Evolutionary conservation across 92 coral and sea anemone genomes (phyloP), one percentile per base, ranked within the genome.

Genomic region (Scolanthus callimorphus): DNA sequence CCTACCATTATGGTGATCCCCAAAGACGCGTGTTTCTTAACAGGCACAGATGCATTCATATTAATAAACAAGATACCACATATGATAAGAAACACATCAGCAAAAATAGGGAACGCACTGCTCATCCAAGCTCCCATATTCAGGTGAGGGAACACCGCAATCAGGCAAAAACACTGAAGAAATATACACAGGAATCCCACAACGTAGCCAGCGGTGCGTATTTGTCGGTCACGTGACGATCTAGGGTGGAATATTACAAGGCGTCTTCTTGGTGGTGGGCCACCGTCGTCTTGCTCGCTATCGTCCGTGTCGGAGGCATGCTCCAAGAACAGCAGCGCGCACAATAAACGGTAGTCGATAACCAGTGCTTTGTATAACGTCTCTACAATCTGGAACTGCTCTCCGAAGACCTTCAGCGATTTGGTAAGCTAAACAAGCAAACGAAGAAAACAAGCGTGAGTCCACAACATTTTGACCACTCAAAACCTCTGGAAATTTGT

Each of bases 331-430:
- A 81, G 58, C 17, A 81, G 62, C 1, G 77, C 57, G 34, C 87
- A 80, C 17, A 80, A 11, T 11, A 74, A 67, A 31, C 87, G 82
- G 29, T 74, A 80, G 39, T 80, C 87, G 48, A 80, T 67, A 63
- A 74, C 29, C 15, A 80, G 41, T 3, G 82, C 82, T 44, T 55
- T 60, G 68, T 74, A 80, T 3, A 80, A 4, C 13, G 55, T 49
- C 37, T 19, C 57, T 11, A 74, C 26, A 21, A 60, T 59, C 1
- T 31, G 31, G 30, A 81, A 81, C 51, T 59, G 66, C 0, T 26
- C 11, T 2, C 87, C 82, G 47, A 74, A 74, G 15, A 62, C 43
- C 49, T 1, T 17, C 20, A 25, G 26, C 8, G 87, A 60, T 29
- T 29, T 39, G 9, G 53, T 20, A 3, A 74, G 31, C 29, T 60